Evolutionary conservation across 2,888 invertebrate genomes (phyloP).

Genomic region (Arge pagana): DNA sequence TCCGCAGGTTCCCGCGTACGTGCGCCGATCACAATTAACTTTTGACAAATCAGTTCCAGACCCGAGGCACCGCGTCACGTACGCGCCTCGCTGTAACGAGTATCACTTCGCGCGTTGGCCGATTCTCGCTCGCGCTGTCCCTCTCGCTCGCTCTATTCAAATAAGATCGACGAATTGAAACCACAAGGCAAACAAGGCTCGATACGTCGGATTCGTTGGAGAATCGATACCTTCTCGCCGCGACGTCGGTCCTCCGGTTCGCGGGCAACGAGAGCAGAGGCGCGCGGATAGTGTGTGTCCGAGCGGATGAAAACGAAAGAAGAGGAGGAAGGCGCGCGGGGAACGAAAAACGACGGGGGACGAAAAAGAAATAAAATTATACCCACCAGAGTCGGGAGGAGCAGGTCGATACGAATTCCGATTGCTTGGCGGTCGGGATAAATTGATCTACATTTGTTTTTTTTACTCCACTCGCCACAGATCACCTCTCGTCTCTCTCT

Average conservation of each 20-base stretch:
- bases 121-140: neutral
- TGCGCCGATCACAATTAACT: no score
- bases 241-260: neutral
- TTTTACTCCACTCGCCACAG: conserved; percentile 3
- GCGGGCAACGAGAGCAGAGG: neutral
- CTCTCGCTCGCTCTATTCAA: conserved; percentile 54
- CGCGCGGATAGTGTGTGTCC: neutral
- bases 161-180: conserved; percentile 53
- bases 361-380: no score
- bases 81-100: no score
- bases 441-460: conserved; percentile 23
- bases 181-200: conserved; percentile 55
- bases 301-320: no score
- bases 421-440: conserved; percentile 45
- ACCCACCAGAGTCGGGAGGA: no score
- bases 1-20: no score
- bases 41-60: no score
- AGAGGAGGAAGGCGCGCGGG: neutral
- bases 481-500: conserved; percentile 19
- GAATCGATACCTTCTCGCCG: conserved; percentile 24
- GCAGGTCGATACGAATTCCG: conserved; percentile 44
- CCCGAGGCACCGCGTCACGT: no score
- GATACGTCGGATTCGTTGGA: conserved; percentile 25
- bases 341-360: no score
- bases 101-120: no score